Evolutionary conservation across 2,888 invertebrate species (phyloP), one percentile per base, ranked within the genome.

Genomic region (Stegana nigrithorax): DNA sequence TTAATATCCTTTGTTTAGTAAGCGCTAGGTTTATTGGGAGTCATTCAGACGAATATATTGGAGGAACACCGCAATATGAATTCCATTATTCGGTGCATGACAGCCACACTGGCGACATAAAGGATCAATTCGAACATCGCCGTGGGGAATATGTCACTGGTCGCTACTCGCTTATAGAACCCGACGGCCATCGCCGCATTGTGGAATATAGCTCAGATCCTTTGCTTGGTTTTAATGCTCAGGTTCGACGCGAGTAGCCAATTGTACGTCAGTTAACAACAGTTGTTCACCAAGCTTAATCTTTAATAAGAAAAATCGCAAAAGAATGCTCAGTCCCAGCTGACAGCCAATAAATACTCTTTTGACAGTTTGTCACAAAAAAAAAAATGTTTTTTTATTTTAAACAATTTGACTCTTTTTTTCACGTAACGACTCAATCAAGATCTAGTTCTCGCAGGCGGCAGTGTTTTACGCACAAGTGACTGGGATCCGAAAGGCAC

Each of bases 71-170:
- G 17, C 81, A 84, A 19, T 85, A 85, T 51, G 85, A 85, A 65
- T 85, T 85, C 64, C 84, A 82, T 29, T 85, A 85, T 55, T 78
- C 82, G 2, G 85, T 85, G 2, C 84, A 85, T 58, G 85, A 85
- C 47, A 75, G 76, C n/a, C 83, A 83, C 36, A 85, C 85, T 8
- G 85, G 85, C 12, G 85, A 85, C 68, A 77, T 85, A 0, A 85
- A 85, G 72, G 84, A 84, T 71, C 85, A 85, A 65, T 84, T 84
- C 27, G 85, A 85, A 73, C 81, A 84, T 62, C 83, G 85, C 53
- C 80, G 83, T 25, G 85, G 85, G 8, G 84, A 84, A 63, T 81
- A 83, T 59, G 85, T 85, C 1, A 79, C 83, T 14, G 85, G 85
- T 6, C 83, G 85, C 59, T 85, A 85, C 53, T 83, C 84, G 1